Percentiles rank a stretch among this genome's conserved stretches.
phyloP scores from a whole-genome alignment of 1,140 invertebrate genomes.

The Scaptomyza montana region DNA sequence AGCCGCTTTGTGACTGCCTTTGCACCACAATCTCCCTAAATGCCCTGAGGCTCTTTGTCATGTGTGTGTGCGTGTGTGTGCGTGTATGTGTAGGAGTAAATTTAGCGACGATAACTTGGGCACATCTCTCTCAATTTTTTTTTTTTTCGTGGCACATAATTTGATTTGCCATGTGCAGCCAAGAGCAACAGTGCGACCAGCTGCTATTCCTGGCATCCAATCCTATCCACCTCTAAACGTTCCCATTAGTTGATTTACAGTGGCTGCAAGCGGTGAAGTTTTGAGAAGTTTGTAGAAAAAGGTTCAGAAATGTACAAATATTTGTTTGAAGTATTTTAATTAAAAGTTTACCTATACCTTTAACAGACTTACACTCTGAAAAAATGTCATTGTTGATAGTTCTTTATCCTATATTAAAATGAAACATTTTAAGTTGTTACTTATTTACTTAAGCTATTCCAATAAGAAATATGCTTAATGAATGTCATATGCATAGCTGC shows the following conservation, averaged over 20 bases:
- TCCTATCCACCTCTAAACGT: neutral
- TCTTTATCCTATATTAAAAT: too few species aligned
- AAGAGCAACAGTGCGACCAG: slow-evolving; percentile 29
- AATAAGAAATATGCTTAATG: too few species aligned
- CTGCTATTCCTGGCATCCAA: neutral
- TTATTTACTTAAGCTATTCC: too few species aligned
- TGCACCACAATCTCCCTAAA: neutral
- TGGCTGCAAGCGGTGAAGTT: neutral
- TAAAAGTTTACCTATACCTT: neutral
- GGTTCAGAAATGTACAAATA: neutral
- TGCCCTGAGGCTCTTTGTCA: slow-evolving; percentile 13
- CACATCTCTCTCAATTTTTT: slow-evolving; percentile 36
- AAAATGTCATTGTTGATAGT: too few species aligned
- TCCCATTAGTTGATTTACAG: neutral
- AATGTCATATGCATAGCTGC: too few species aligned
- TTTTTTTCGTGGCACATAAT: slow-evolving; percentile 46
- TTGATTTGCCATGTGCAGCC: slow-evolving; percentile 52
- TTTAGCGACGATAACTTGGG: slow-evolving; percentile 38
- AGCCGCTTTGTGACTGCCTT: slow-evolving; percentile 48
- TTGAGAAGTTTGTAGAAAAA: neutral
- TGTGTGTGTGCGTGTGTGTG: neutral
- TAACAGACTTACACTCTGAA: too few species aligned
- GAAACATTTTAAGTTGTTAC: too few species aligned
- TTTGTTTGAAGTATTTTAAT: neutral
- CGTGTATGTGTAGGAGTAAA: neutral